Conservation (phyloP, 2,113 vertebrate species). For the Uria lomvia region DNA sequence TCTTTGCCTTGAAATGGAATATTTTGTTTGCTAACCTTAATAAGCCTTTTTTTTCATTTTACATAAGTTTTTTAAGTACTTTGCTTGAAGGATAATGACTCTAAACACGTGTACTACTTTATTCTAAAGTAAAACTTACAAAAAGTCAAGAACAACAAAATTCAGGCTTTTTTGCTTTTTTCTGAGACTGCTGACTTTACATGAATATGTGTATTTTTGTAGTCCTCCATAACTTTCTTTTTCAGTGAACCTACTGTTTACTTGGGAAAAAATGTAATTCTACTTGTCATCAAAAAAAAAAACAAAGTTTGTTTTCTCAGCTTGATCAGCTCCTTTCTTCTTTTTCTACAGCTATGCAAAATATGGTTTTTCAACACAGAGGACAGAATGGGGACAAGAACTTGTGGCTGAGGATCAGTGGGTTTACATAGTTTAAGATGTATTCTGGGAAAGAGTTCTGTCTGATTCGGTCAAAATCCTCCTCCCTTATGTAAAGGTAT, state of each 20-base stretch:
- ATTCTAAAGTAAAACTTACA: not conserved
- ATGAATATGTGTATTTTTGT: not conserved
- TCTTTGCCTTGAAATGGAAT: not conserved
- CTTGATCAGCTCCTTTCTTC: not conserved
- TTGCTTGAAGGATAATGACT: not conserved
- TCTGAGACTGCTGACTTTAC: not conserved
- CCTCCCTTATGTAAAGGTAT: not conserved
- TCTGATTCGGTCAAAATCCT: not conserved
- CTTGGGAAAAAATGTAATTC: not conserved
- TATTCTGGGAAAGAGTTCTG: not conserved
- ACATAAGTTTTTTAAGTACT: not conserved
- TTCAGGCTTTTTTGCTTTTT: accelerated
- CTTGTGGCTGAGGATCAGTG: not conserved
- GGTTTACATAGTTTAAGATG: not conserved
- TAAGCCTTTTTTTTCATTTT: not conserved
- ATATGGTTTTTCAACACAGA: not conserved
- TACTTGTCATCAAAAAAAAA: not conserved
- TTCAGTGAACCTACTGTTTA: not conserved
- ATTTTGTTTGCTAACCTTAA: not conserved
- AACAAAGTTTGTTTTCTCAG: not conserved
- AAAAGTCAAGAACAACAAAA: not conserved
- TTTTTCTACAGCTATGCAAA: not conserved
- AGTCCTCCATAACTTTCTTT: not conserved
- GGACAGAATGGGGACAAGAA: not conserved
- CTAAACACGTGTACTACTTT: not conserved